Evolutionary conservation across 2,113 vertebrate species (phyloP).

Genomic region (Nothoprocta pentlandii): DNA sequence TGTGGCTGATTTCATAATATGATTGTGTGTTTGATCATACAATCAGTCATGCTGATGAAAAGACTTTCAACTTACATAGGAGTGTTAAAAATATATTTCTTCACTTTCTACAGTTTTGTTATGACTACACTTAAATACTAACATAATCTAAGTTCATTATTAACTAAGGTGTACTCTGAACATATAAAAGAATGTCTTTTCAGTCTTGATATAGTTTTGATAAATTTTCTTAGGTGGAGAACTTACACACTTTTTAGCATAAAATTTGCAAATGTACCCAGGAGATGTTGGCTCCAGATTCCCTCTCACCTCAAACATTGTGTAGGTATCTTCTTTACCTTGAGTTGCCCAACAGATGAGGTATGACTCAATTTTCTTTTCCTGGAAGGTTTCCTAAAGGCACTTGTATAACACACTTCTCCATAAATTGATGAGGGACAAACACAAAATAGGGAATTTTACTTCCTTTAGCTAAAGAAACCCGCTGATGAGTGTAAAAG

Average conservation of each 20-base stretch:
- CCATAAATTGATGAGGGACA: background rate
- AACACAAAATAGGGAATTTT: background rate
- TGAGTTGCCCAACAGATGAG: background rate
- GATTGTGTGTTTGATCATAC: background rate
- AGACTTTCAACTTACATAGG: background rate
- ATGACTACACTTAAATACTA: background rate
- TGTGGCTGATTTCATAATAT: background rate
- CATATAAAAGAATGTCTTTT: background rate
- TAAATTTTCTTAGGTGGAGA: background rate
- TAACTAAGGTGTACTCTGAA: background rate
- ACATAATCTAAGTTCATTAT: background rate
- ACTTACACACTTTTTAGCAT: background rate
- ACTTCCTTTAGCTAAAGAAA: background rate
- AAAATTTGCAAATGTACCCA: background rate
- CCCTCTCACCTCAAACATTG: background rate
- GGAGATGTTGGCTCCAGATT: background rate
- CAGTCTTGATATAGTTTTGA: background rate
- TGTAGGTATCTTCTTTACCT: background rate
- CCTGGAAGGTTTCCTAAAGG: background rate
- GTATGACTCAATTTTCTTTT: background rate
- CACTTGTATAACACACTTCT: background rate
- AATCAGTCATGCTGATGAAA: background rate
- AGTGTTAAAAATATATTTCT: background rate
- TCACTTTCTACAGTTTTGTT: background rate
- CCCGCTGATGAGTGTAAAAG: background rate